phyloP scores from a whole-genome alignment of 2,888 invertebrate genomes.

The Hyposoter dolosus region DNA sequence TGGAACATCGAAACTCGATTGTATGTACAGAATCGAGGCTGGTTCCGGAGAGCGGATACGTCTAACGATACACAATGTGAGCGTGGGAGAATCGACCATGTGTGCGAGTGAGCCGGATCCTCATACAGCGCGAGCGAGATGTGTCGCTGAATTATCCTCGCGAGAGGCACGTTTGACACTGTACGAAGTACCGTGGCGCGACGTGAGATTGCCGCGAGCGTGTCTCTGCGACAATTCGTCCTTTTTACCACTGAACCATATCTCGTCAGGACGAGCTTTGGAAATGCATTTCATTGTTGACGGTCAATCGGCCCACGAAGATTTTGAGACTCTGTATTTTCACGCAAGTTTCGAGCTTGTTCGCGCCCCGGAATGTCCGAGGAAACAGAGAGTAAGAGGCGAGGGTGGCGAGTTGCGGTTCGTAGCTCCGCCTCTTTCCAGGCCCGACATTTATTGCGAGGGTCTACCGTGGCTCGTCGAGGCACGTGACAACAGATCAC shows the following conservation, averaged over 20 bases:
- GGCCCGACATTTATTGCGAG: constrained; percentile 89
- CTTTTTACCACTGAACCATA: constrained; percentile 87
- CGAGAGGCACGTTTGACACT: constrained; percentile 86
- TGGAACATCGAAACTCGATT: constrained; percentile 91
- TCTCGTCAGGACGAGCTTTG: constrained; percentile 89
- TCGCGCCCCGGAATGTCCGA: constrained; percentile 88
- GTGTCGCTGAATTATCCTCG: constrained; percentile 82
- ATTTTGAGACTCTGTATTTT: constrained; percentile 93
- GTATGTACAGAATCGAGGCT: constrained; percentile 91
- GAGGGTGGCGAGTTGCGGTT: constrained; percentile 88
- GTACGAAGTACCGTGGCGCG: constrained; percentile 91
- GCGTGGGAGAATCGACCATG: constrained; percentile 89
- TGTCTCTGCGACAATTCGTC: constrained; percentile 93
- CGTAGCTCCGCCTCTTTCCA: constrained; percentile 87
- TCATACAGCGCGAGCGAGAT: constrained; percentile 89
- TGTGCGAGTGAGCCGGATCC: constrained; percentile 91
- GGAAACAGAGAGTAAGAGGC: constrained; percentile 88
- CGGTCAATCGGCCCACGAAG: constrained; percentile 91
- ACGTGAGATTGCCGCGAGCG: constrained; percentile 89
- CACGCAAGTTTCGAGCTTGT: constrained; percentile 90
- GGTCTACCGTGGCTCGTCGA: constrained; percentile 92
- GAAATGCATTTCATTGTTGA: constrained; percentile 92
- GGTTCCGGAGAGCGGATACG: constrained; percentile 88
- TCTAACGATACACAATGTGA: constrained; percentile 89
- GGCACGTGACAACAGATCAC: constrained; percentile 91